Evolutionary conservation across 2,888 invertebrate species (phyloP).

Genomic region (Pediacus dermestoides): DNA sequence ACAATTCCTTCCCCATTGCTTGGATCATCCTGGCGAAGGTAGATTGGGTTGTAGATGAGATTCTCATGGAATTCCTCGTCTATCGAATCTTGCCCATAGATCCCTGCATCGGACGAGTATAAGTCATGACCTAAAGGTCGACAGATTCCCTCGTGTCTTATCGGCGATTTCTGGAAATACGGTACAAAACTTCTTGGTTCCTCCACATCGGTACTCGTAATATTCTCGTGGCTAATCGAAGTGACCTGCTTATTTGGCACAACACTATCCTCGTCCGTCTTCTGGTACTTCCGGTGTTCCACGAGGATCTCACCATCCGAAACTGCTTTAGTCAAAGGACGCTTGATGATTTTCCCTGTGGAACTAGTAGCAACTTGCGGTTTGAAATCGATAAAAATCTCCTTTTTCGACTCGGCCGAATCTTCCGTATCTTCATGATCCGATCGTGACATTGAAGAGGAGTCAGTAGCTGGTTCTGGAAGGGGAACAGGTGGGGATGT

Average conservation of each 20-base stretch:
- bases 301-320: conserved; percentile 77
- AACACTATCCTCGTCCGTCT: conserved; percentile 49
- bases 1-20: conserved; percentile 54
- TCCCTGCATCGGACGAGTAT: conserved; percentile 43
- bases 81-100: conserved; percentile 49
- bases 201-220: conserved; percentile 31
- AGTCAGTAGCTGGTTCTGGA: conserved; percentile 50
- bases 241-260: conserved; percentile 51
- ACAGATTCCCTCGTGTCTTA: conserved; percentile 39
- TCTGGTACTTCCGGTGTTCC: conserved; percentile 55
- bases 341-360: conserved; percentile 47
- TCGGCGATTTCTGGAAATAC: conserved; percentile 53
- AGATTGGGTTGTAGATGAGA: conserved; percentile 71
- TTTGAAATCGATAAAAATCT: conserved; percentile 82
- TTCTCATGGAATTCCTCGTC: conserved; percentile 80
- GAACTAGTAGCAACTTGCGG: conserved; percentile 58
- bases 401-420: conserved; percentile 55
- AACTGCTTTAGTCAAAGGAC: conserved; percentile 67
- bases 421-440: conserved; percentile 47
- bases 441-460: conserved; percentile 42
- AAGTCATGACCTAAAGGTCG: conserved; percentile 30
- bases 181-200: conserved; percentile 36
- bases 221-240: conserved; percentile 62
- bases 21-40: conserved; percentile 57
- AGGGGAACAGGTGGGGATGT: conserved; percentile 53